Evolutionary conservation across 2,888 invertebrate genomes (phyloP).

Genomic region (Acanthopleura granulata): DNA sequence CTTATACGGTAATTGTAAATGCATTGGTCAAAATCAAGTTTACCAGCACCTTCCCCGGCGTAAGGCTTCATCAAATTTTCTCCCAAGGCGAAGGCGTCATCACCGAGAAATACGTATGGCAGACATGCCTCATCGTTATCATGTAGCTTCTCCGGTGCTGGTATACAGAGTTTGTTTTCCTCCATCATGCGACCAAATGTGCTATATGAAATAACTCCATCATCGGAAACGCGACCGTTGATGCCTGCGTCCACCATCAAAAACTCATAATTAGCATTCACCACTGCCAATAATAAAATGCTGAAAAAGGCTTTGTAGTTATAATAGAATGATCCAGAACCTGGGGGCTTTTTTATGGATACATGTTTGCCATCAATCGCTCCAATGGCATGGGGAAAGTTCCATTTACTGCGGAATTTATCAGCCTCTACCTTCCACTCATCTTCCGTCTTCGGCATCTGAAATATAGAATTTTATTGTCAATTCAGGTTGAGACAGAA

Average conservation of each 20-base stretch:
- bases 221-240: conserved; percentile 20
- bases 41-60: not conserved
- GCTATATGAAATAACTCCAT: conserved; percentile 11
- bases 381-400: conserved; percentile 26
- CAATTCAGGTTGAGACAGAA: not conserved
- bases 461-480: conserved; percentile 3
- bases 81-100: conserved; percentile 22
- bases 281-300: conserved; percentile 26
- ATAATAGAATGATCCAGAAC: conserved; percentile 23
- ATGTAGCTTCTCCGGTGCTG: conserved; percentile 21
- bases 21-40: conserved; percentile 16
- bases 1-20: conserved; percentile 27
- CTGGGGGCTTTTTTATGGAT: conserved; percentile 18
- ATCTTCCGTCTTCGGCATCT: conserved; percentile 11
- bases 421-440: conserved; percentile 1
- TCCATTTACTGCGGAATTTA: conserved; percentile 15
- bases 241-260: conserved; percentile 24
- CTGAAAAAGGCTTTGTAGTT: conserved; percentile 25
- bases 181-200: conserved; percentile 17
- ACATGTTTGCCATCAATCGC: conserved; percentile 27
- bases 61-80: conserved; percentile 24
- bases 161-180: not conserved
- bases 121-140: conserved; percentile 9
- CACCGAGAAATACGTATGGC: conserved; percentile 23
- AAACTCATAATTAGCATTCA: conserved; percentile 27